Evolutionary conservation across 1,140 invertebrate genomes (phyloP).

Genomic region (Episyrphus balteatus): DNA sequence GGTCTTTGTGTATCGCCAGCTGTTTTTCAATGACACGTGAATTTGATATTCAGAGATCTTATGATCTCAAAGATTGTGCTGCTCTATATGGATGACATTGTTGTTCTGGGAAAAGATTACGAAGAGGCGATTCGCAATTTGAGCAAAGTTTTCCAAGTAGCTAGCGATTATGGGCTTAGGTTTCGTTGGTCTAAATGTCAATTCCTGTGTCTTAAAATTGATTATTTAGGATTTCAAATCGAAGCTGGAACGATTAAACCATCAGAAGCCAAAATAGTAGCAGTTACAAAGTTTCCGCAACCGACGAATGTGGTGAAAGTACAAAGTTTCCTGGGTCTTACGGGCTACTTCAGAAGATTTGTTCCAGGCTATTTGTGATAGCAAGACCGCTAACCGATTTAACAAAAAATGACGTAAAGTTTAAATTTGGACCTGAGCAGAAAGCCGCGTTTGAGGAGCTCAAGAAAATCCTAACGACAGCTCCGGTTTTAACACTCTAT

Average conservation of each 20-base stretch:
- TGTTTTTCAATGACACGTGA: conserved; percentile 35
- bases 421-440: neutral
- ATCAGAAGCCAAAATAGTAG: conserved; percentile 16
- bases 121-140: conserved; percentile 5
- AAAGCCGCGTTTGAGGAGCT: conserved; percentile 3
- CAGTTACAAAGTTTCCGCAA: conserved; percentile 20
- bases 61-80: conserved; percentile 1
- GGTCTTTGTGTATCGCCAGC: conserved; percentile 35
- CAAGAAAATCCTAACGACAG: conserved; percentile 2
- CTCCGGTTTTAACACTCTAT: conserved; percentile 12
- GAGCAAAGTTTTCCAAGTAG: conserved; percentile 14
- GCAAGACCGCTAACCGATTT: conserved; percentile 17
- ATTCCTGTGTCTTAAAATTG: conserved; percentile 15
- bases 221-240: conserved; percentile 16
- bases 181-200: conserved; percentile 34
- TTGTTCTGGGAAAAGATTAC: neutral
- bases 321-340: conserved; percentile 23
- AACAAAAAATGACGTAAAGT: conserved; percentile 3
- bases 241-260: conserved; percentile 11
- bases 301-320: conserved; percentile 17
- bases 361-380: conserved; percentile 17
- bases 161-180: conserved; percentile 23
- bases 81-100: conserved; percentile 7
- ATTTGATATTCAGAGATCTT: conserved; percentile 17
- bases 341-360: conserved; percentile 29